Percentiles rank a stretch among this genome's conserved stretches.
These are phyloP conservation scores for Zygogramma bicolorata DNA, from an alignment of 2,888 invertebrate species.

Conservation along the genomic window DNA sequence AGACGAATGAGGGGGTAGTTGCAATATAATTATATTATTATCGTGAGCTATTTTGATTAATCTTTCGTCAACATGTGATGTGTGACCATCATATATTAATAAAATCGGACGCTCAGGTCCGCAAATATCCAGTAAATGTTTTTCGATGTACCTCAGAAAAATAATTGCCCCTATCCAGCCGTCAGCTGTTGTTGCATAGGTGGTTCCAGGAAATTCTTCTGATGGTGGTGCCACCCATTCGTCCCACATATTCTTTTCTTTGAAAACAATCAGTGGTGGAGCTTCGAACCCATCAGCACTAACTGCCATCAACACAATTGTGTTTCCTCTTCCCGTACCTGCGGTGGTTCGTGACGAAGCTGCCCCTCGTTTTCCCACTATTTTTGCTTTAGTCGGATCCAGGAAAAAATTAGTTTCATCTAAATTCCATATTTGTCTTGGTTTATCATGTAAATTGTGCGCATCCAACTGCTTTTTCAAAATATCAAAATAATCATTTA, in stretches of 20 bases:
- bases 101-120: not conserved
- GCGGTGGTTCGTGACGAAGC: not conserved
- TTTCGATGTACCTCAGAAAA: not conserved
- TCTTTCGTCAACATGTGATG: not conserved
- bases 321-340: not conserved
- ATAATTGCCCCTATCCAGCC: not conserved
- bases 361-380: not conserved
- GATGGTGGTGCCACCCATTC: constrained; percentile 13
- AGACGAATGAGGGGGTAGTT: not conserved
- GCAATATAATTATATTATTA: not conserved
- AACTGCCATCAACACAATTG: not conserved
- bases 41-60: not conserved
- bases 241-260: constrained; percentile 10
- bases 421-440: not conserved
- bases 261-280: not conserved
- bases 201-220: not conserved
- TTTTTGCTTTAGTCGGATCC: not conserved
- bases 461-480: not conserved
- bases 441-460: not conserved
- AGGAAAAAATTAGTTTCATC: not conserved
- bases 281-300: not conserved
- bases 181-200: not conserved
- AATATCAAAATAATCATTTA: not conserved
- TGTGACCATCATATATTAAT: not conserved
- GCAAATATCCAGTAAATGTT: not conserved